These are phyloP conservation scores for Drosophila macrothrix DNA, from an alignment of 2,888 invertebrate genomes.

Conservation along the genomic window DNA sequence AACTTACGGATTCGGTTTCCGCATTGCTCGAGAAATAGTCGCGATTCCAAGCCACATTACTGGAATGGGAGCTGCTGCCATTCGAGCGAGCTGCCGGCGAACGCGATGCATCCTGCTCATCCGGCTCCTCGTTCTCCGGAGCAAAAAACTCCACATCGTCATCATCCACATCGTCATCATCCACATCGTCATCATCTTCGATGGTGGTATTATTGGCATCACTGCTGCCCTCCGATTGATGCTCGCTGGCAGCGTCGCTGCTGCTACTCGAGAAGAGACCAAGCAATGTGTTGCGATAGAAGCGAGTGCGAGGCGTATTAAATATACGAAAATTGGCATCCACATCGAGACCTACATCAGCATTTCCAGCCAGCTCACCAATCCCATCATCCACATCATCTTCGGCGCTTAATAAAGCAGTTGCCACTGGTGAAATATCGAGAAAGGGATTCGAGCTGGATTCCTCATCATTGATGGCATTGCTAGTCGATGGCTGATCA, in stretches of 20 bases:
- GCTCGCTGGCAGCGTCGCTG: neutral
- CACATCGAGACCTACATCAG: neutral
- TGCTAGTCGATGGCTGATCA: neutral
- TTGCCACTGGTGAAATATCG: neutral
- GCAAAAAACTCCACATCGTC: conserved; percentile 6
- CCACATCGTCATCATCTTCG: conserved; percentile 22
- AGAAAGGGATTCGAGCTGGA: neutral
- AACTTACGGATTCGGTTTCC: conserved; percentile 51
- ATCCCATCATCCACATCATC: conserved; percentile 4
- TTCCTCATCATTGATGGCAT: neutral
- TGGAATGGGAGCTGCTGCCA: conserved; percentile 30
- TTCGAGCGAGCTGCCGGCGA: conserved; percentile 11
- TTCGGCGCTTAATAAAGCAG: neutral
- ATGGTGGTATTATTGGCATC: conserved; percentile 7
- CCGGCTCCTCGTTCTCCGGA: neutral
- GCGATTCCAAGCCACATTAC: conserved; percentile 23
- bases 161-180: conserved; percentile 24
- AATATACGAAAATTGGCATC: conserved; percentile 11
- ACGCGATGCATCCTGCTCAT: conserved; percentile 25
- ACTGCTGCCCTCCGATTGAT: conserved; percentile 1
- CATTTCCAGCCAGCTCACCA: neutral
- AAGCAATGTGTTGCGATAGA: conserved; percentile 40
- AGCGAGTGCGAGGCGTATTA: conserved; percentile 31
- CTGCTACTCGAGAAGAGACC: neutral
- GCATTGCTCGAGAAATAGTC: conserved; percentile 28